These are phyloP conservation scores for Myrmophylax atrothorax DNA, from an alignment of 2,113 vertebrate genomes.

Conservation along the genomic window DNA sequence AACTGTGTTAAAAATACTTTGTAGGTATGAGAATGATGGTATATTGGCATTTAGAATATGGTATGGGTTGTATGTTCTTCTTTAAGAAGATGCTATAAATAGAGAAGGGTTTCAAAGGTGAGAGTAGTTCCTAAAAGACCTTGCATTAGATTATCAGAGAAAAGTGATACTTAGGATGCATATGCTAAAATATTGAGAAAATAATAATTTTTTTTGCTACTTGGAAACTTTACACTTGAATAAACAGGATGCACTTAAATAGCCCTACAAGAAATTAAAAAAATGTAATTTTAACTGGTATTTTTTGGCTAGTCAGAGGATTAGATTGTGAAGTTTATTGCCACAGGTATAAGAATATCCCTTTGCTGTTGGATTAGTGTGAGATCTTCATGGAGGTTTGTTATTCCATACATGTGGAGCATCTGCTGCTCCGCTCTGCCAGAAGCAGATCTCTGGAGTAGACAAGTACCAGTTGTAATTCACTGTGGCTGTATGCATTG, in stretches of 20 bases:
- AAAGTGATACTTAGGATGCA: neutral
- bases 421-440: neutral
- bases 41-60: neutral
- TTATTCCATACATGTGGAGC: neutral
- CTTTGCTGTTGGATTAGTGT: neutral
- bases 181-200: neutral
- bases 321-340: neutral
- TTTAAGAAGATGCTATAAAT: neutral
- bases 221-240: neutral
- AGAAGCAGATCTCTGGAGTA: neutral
- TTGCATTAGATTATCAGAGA: neutral
- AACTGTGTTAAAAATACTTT: neutral
- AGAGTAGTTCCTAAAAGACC: neutral
- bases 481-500: accelerated
- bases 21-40: neutral
- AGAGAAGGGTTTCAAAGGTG: neutral
- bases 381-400: neutral
- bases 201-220: neutral
- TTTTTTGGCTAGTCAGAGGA: neutral
- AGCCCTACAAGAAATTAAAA: neutral
- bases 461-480: neutral
- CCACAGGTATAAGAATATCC: neutral
- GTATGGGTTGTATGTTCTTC: neutral
- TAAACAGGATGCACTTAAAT: neutral
- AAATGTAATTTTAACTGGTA: neutral